Evolutionary conservation across 1,140 invertebrate genomes (phyloP).

Genomic region (Drosophila albomicans): DNA sequence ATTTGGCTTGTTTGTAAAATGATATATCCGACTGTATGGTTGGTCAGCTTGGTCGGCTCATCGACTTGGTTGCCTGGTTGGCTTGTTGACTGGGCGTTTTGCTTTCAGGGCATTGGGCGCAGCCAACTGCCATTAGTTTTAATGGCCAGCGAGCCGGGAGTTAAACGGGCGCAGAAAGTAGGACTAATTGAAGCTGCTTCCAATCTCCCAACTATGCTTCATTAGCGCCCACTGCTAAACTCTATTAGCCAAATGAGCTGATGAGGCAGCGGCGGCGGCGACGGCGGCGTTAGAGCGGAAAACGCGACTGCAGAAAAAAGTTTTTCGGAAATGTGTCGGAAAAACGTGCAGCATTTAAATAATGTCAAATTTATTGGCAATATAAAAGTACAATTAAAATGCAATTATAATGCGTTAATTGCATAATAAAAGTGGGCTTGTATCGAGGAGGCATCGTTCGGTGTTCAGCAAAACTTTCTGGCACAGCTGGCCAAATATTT

Average conservation of each 20-base stretch:
- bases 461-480: background rate
- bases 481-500: constrained; percentile 16
- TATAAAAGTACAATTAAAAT: constrained; percentile 74
- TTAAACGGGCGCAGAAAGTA: background rate
- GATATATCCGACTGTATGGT: constrained; percentile 62
- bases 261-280: background rate
- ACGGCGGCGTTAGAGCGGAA: background rate
- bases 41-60: constrained; percentile 7
- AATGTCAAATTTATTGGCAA: constrained; percentile 59
- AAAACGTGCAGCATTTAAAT: constrained; percentile 63
- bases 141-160: constrained; percentile 50
- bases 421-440: constrained; percentile 8
- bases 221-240: constrained; percentile 61
- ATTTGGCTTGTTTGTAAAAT: constrained; percentile 68
- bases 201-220: constrained; percentile 73
- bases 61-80: constrained; percentile 5
- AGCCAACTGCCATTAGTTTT: constrained; percentile 66
- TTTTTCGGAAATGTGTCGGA: constrained; percentile 40
- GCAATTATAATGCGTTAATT: constrained; percentile 57
- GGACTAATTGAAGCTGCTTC: constrained; percentile 65
- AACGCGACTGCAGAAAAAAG: constrained; percentile 26
- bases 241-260: constrained; percentile 69
- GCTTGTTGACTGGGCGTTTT: constrained; percentile 23
- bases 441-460: too few species aligned
- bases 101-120: constrained; percentile 41